A percentile compares a stretch with the other conserved stretches of the same genome.
Evolutionary conservation across 2,113 vertebrate species (phyloP).

Genomic region (Crotophaga sulcirostris): DNA sequence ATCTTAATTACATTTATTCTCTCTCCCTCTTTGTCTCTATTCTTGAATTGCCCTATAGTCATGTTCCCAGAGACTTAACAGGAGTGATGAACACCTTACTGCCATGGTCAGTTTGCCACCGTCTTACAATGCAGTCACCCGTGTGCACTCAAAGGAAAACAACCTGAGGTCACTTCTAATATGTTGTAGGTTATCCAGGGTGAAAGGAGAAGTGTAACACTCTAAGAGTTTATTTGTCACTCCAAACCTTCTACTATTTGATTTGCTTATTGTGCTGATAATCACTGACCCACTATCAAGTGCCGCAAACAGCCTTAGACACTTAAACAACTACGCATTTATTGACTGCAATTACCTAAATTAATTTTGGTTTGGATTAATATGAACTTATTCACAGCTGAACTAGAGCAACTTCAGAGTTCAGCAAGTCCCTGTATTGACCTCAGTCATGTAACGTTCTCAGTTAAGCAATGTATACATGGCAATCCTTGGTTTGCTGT

Average conservation of each 20-base stretch:
- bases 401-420: not conserved
- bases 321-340: not conserved
- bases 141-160: not conserved
- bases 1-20: not conserved
- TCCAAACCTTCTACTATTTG: not conserved
- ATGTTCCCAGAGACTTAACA: not conserved
- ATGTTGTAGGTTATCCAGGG: not conserved
- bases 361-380: not conserved
- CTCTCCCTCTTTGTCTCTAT: not conserved
- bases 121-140: not conserved
- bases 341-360: not conserved
- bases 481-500: not conserved
- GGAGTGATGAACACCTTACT: not conserved
- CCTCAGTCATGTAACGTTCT: not conserved
- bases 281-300: not conserved
- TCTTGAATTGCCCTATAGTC: not conserved
- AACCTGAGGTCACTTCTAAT: rapidly evolving
- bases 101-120: not conserved
- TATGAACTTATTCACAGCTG: not conserved
- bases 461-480: not conserved
- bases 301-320: not conserved
- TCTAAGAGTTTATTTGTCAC: not conserved
- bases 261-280: not conserved
- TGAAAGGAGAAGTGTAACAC: not conserved
- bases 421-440: not conserved